A percentile compares a stretch with the other conserved stretches of the same genome.
Conservation (phyloP, 2,113 vertebrate genomes). For the Hippocampus guttulatus region DNA sequence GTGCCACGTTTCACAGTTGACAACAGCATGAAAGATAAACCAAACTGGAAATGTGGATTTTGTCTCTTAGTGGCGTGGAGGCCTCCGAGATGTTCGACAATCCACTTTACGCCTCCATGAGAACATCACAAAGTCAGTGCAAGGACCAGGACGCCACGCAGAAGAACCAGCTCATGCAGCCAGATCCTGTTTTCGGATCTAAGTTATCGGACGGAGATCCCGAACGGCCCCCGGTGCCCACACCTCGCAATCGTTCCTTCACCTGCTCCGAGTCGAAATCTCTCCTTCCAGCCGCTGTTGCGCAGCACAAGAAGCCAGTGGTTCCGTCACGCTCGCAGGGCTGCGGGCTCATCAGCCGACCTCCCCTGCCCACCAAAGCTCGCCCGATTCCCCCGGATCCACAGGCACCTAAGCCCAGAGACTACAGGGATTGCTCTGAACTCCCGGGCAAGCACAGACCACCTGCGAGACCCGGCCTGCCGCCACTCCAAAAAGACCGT, state of each 20-base stretch:
- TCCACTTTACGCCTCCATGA: slow-evolving; percentile 84
- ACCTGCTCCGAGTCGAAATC: slow-evolving; percentile 79
- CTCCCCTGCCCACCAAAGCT: slow-evolving; percentile 80
- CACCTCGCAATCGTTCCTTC: slow-evolving; percentile 79
- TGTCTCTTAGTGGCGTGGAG: slow-evolving; percentile 18
- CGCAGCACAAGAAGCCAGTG: slow-evolving; percentile 74
- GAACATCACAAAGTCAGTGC: slow-evolving; percentile 42
- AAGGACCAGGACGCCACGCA: slow-evolving; percentile 76
- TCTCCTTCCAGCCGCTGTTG: slow-evolving; percentile 6
- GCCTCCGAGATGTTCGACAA: slow-evolving; percentile 91
- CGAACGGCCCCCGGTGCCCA: slow-evolving; percentile 69
- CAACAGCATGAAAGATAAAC: not conserved
- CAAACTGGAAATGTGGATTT: not conserved
- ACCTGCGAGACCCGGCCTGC: slow-evolving; percentile 51
- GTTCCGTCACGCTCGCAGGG: slow-evolving; percentile 80
- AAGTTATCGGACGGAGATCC: slow-evolving; percentile 74
- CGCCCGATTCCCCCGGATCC: slow-evolving; percentile 74
- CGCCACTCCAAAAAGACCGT: slow-evolving; percentile 56
- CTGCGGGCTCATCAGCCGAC: slow-evolving; percentile 65
- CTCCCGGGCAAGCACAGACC: slow-evolving; percentile 71
- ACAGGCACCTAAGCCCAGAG: slow-evolving; percentile 73
- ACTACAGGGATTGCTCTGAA: slow-evolving; percentile 83
- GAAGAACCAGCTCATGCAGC: slow-evolving; percentile 69
- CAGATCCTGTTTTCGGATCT: slow-evolving; percentile 53
- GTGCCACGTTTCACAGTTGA: slow-evolving; percentile 3